A percentile compares a stretch with the other conserved stretches of the same genome.
These are phyloP conservation scores for Bombyx mandarina DNA, from an alignment of 1,140 invertebrate species.

Conservation along the genomic window DNA sequence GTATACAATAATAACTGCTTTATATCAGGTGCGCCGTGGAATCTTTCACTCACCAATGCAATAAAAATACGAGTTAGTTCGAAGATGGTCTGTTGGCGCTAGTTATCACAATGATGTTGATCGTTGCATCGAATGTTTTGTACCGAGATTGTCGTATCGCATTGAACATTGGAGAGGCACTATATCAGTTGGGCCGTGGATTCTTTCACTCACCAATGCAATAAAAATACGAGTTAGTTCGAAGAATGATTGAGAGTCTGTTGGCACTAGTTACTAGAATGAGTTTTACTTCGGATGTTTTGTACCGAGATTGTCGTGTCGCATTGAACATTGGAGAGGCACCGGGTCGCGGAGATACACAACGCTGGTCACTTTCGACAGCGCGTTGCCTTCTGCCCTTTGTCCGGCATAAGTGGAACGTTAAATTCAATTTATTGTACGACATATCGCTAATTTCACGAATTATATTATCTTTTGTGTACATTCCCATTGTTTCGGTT, in stretches of 20 bases:
- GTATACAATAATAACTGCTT: too few species aligned
- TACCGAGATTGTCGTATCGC: not conserved
- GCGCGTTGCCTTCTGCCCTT: slow-evolving; percentile 14
- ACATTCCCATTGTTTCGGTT: too few species aligned
- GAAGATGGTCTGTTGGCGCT: not conserved
- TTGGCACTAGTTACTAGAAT: too few species aligned
- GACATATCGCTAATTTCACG: slow-evolving; percentile 14
- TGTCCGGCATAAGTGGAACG: slow-evolving; percentile 25
- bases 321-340: slow-evolving; percentile 1
- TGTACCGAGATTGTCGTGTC: not conserved
- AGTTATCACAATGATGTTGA: too few species aligned
- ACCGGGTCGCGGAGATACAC: slow-evolving; percentile 28
- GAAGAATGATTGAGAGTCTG: slow-evolving; percentile 3
- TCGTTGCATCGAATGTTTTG: too few species aligned
- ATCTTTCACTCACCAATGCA: too few species aligned
- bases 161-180: not conserved
- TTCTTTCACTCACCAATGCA: too few species aligned
- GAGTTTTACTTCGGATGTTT: too few species aligned
- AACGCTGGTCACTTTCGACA: slow-evolving; percentile 29
- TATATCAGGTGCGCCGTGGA: too few species aligned
- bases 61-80: not conserved
- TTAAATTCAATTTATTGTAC: slow-evolving; percentile 32
- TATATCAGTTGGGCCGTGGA: too few species aligned
- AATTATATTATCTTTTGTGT: slow-evolving; percentile 10
- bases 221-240: not conserved